Conservation (phyloP, 2,113 vertebrate genomes). For the Hiodon alosoides region DNA sequence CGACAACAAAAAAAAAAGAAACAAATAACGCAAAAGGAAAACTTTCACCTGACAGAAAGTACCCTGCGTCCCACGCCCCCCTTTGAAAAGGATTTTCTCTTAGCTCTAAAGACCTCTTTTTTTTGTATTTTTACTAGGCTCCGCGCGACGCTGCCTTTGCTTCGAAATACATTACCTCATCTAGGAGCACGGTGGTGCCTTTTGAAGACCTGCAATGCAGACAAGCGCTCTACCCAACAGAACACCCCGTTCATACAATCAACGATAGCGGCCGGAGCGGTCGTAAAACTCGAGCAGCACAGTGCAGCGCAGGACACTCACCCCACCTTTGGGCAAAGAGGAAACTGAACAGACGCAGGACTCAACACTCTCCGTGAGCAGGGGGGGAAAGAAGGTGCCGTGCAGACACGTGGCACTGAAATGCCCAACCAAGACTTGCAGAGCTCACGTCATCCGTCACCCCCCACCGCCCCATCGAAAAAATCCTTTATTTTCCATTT, state of each 20-base stretch:
- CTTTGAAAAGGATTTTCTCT: neutral
- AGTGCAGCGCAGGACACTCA: slow-evolving; percentile 55
- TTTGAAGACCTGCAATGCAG: neutral
- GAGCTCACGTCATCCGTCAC: slow-evolving; percentile 24
- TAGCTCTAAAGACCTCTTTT: neutral
- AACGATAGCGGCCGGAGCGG: too few species aligned
- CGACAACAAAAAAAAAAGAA: neutral
- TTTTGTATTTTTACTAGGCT: neutral
- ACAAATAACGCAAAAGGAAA: neutral
- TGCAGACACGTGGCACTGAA: slow-evolving; percentile 65
- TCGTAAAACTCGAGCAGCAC: slow-evolving; percentile 1
- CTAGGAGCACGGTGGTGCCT: neutral
- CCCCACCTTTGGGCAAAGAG: slow-evolving; percentile 55
- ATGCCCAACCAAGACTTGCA: slow-evolving; percentile 68
- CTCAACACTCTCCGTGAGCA: slow-evolving; percentile 58
- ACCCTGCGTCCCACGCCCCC: neutral
- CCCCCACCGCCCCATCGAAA: slow-evolving; percentile 8
- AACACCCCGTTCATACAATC: neutral
- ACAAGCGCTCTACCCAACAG: neutral
- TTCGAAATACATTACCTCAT: slow-evolving; percentile 3
- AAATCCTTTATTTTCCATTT: neutral
- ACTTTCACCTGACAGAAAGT: slow-evolving; percentile 6
- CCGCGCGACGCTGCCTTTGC: neutral
- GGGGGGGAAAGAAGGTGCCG: slow-evolving; percentile 54
- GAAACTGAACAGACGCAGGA: slow-evolving; percentile 51